Evolutionary conservation across 2,797 vertebrate species (phyloP).

Genomic region (Gadopsis bispinosus): DNA sequence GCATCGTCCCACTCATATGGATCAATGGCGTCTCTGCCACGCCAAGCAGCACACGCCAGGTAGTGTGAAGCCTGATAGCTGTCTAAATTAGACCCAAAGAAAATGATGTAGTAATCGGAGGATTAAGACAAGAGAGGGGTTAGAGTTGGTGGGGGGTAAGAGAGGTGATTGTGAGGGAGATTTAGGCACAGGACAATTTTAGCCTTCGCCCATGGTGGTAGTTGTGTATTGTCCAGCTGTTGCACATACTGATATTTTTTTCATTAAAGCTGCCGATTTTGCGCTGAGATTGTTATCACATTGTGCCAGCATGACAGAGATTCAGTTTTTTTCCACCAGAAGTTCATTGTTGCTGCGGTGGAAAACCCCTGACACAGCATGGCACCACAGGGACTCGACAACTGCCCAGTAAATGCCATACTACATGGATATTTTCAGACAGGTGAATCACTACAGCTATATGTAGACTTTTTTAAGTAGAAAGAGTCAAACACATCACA

Average conservation of each 20-base stretch:
- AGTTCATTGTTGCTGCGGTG: slow-evolving; percentile 1
- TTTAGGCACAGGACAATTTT: slow-evolving; percentile 63
- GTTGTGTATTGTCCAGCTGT: slow-evolving; percentile 17
- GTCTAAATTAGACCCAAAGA: slow-evolving; percentile 67
- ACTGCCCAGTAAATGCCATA: neutral
- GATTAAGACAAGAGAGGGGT: slow-evolving; percentile 72
- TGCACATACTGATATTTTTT: neutral
- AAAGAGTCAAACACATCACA: neutral
- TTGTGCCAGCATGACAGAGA: neutral
- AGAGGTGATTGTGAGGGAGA: slow-evolving; percentile 36
- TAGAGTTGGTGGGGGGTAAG: slow-evolving; percentile 44
- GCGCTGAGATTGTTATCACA: neutral
- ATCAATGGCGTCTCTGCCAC: slow-evolving; percentile 55
- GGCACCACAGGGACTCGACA: neutral
- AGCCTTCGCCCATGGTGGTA: slow-evolving; percentile 24
- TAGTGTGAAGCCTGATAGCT: slow-evolving; percentile 54
- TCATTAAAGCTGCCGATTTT: neutral
- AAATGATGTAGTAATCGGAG: slow-evolving; percentile 75
- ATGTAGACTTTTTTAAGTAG: neutral
- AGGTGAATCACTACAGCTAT: neutral
- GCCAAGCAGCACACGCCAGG: slow-evolving; percentile 42
- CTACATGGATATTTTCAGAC: neutral
- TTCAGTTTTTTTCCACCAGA: slow-evolving; percentile 13
- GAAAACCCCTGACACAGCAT: slow-evolving; percentile 46
- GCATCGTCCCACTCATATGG: slow-evolving; percentile 41